Evolutionary conservation across 2,113 vertebrate species (phyloP), one percentile per base, ranked within the genome.

Genomic region (Scopus umbretta): DNA sequence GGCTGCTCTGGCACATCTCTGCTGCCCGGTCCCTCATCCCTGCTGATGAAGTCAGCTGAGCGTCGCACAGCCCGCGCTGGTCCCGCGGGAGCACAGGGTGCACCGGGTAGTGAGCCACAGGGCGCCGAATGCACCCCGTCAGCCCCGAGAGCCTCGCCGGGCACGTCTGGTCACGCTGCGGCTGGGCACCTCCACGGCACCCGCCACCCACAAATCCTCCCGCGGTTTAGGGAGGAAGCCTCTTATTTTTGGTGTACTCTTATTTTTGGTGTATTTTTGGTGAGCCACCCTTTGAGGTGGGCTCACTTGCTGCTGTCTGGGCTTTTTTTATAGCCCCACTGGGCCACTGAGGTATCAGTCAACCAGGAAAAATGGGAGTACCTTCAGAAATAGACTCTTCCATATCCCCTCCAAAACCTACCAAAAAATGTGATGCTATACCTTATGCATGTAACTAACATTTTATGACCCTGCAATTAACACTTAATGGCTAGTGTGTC

Each of bases 141-240:
- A n/a, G 76, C 29, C 17, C 43, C 6, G 12, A 52, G 16, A 36
- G 10, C 40, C 36, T 72, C 2, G 3, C 34, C 0, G 1, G 45
- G 34, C 23, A 8, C 26, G 43, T 13, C 18, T 20, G 23, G 32
- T 50, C 32, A 22, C 0, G 8, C 36, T 50, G 32, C 1, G 1
- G 6, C 20, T 29, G 16, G 9, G 27, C 16, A 38, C 11, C 25
- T 68, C n/a, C 8, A 1, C 1, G 13, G 27, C 11, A 22, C 36
- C 18, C 13, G 1, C 6, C 29, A 13, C 21, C 38, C 26, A 36
- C 10, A 45, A 58, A 22, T 47, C 23, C 20, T 27, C 38, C 56
- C 27, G 38, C 2, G 1, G 23, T 80, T 61, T 34, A 9, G 1
- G 0, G 29, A 55, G 16, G 36, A 86, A 50, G 27, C 3, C 42